These are phyloP conservation scores for Lichenostomus cassidix DNA, from an alignment of 2,113 vertebrate genomes.

Conservation along the genomic window DNA sequence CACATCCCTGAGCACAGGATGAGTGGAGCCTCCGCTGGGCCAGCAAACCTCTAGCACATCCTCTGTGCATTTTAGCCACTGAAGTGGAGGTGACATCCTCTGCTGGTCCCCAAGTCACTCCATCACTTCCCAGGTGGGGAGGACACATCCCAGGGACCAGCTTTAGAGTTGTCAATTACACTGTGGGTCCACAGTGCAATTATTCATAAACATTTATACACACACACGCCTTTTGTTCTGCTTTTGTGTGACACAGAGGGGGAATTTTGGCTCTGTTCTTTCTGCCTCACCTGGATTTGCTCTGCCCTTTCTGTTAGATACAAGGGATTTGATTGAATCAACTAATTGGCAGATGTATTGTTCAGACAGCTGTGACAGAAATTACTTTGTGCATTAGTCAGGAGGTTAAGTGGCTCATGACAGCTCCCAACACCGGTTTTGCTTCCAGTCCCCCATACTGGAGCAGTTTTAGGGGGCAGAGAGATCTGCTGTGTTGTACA, in stretches of 20 bases:
- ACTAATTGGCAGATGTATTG: constrained; percentile 61
- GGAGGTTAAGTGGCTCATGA: constrained; percentile 47
- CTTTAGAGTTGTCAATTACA: rapidly evolving
- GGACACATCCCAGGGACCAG: neutral
- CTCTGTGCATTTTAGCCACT: neutral
- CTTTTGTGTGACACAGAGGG: neutral
- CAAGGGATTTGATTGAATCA: constrained; percentile 63
- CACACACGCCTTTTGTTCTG: neutral
- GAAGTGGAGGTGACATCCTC: neutral
- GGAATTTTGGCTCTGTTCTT: constrained; percentile 32
- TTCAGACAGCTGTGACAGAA: constrained; percentile 63
- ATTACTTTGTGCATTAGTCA: constrained; percentile 23
- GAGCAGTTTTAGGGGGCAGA: neutral
- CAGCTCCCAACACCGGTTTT: constrained; percentile 4
- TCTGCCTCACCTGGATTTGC: constrained; percentile 58
- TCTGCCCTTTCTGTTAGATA: constrained; percentile 52
- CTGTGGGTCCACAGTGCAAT: neutral
- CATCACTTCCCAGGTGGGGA: neutral
- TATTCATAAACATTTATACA: constrained; percentile 27
- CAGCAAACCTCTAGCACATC: neutral
- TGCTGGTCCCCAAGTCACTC: neutral
- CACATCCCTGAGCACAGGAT: neutral
- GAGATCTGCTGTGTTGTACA: neutral
- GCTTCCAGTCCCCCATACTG: neutral
- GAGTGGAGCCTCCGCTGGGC: neutral